Evolutionary conservation across 2,888 invertebrate species (phyloP).

Genomic region (Tenthredo livida): DNA sequence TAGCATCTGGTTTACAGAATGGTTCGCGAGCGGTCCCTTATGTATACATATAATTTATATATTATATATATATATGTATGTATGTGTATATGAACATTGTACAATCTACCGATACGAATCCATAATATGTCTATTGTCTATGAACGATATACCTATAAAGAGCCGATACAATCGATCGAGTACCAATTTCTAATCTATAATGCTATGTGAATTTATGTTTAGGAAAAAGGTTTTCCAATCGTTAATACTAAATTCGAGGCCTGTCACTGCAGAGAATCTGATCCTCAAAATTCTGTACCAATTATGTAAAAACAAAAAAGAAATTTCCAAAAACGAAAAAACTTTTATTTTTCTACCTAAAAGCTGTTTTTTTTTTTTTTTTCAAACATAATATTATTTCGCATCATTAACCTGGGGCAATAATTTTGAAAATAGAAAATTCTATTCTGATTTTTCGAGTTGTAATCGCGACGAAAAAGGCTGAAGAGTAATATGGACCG

Average conservation of each 20-base stretch:
- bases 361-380: too few relatives aligned
- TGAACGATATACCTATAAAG: neutral
- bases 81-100: neutral
- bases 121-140: neutral
- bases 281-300: too few relatives aligned
- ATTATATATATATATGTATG: neutral
- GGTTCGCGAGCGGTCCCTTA: constrained; percentile 29
- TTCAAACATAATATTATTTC: too few relatives aligned
- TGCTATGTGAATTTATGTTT: neutral
- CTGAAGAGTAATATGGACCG: neutral
- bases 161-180: neutral
- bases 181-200: neutral
- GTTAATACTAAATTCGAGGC: too few relatives aligned
- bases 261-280: too few relatives aligned
- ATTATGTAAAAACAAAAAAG: too few relatives aligned
- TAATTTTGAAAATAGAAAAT: too few relatives aligned
- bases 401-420: too few relatives aligned
- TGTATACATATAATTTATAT: neutral
- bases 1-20: constrained; percentile 47
- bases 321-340: too few relatives aligned
- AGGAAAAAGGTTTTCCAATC: neutral
- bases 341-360: too few relatives aligned
- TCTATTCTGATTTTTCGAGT: too few relatives aligned
- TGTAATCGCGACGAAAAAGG: neutral
- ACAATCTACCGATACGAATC: neutral